Base-by-base conservation (phyloP, 2,113 vertebrate genomes). In the Phycodurus eques region DNA sequence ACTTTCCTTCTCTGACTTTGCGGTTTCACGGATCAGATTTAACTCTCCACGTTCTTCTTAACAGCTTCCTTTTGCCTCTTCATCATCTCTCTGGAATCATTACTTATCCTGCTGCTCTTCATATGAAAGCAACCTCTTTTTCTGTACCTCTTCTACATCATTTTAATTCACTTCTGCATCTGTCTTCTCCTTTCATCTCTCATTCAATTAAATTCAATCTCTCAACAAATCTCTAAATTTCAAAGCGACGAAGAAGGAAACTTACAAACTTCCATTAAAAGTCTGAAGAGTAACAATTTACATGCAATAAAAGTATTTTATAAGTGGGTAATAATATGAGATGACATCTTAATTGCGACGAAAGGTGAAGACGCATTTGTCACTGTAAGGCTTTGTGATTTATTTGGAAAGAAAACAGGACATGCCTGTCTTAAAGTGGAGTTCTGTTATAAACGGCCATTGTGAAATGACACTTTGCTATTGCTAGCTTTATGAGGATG, bases 391-490 rank as follows among this genome's bases (percentile, higher is more conserved):
- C 80, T 85, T 86, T 65, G 83, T 81, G 83, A 84, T 83, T 81
- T 83, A 72, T 64, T 71, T 17, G 6, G 79, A 82, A 82, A 67
- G 85, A 83, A 84, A 88, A 85, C 81, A 83, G 67, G 82, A 88
- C 76, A 73, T 70, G 80, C 71, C 76, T 27, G 8, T 39, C 57
- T 80, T 80, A 80, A 80, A 81, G 61, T 70, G 56, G 64, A 77
- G 71, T 42, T 49, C 57, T 69, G 73, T 68, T 67, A 75, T 85
- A 83, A 88, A 86, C 74, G 68, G 72, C 42, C 72, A 76, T 74
- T 0, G 22, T 71, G 76, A 86, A 87, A 81, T 71, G 82, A 86
- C 85, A 85, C 76, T 83, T 87, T 83, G 78, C 84, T 83, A 88
- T 82, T 83, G 72, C 0, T 1, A 70, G 66, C 76, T 88, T 88